Evolutionary conservation across 2,797 vertebrate species (phyloP).

Genomic region (Sebastes kiyomatsui): DNA sequence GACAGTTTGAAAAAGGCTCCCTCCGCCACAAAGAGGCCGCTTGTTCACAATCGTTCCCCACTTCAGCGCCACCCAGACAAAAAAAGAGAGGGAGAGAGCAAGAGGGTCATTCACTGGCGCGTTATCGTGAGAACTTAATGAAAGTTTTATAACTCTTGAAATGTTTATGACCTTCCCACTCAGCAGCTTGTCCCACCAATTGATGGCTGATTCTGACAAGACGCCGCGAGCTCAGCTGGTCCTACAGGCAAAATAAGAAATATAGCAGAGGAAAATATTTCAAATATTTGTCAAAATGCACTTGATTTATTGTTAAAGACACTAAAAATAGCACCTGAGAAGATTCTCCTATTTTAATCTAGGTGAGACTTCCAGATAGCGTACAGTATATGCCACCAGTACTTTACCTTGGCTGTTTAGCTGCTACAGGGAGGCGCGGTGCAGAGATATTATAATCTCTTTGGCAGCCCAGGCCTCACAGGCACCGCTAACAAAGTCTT

Average conservation of each 20-base stretch:
- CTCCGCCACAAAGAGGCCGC: constrained; percentile 82
- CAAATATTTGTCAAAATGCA: background rate
- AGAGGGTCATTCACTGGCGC: constrained; percentile 82
- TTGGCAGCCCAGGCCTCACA: constrained; percentile 43
- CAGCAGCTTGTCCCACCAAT: constrained; percentile 84
- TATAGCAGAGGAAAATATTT: background rate
- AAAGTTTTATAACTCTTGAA: constrained; percentile 92
- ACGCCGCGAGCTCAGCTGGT: constrained; percentile 59
- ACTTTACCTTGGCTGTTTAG: constrained; percentile 20
- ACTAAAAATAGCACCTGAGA: background rate
- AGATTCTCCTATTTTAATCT: background rate
- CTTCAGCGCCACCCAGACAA: constrained; percentile 71
- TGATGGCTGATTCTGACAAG: constrained; percentile 73
- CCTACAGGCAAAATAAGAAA: background rate
- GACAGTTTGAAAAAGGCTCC: constrained; percentile 87
- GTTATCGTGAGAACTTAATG: constrained; percentile 92
- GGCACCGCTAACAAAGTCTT: constrained; percentile 50
- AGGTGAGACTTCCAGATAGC: constrained; percentile 11
- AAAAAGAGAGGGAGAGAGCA: constrained; percentile 68
- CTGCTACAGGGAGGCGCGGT: constrained; percentile 11
- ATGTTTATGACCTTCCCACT: constrained; percentile 88
- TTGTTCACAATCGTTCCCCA: constrained; percentile 81
- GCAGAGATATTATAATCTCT: constrained; percentile 45
- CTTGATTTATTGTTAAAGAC: background rate
- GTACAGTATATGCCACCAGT: constrained; percentile 9